Base-by-base conservation (phyloP, 2,888 invertebrate genomes). In the Vesta saturnalis region DNA sequence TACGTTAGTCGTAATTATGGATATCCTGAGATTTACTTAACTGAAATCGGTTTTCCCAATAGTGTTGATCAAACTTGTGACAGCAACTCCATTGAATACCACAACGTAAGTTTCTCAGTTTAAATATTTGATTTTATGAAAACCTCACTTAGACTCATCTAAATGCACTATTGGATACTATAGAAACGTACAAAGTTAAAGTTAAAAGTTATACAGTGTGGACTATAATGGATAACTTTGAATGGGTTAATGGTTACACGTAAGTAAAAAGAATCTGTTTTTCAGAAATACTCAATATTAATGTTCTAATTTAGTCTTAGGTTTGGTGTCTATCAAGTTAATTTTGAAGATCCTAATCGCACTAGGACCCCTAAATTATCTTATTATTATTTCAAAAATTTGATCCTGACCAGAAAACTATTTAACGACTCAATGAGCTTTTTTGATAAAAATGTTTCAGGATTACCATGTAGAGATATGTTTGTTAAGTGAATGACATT, bases 1-100 rank as follows among this genome's bases (percentile, higher is more conserved):
- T 91, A 89, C 87, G 85, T 91, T 16, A 87, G 86, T 72, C 81
- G 82, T 54, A 85, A 86, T 15, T 91, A 90, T 82, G 81, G 86
- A 73, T 88, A 89, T 78, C 88, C 89, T 0, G 76, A 84, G 6
- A 83, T 89, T 0, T 77, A 89, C 39, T 81, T 91, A 10, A 90
- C 89, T 0, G 91, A 91, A 78, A 90, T 89, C 74, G 90, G 90
- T 0, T 56, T 52, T 56, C 46, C 63, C 4, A n/a, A n/a, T n/a
- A n/a, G n/a, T n/a, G 55, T 23, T 63, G 23, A 8, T 8, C 64
- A 67, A 5, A 57, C 63, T 12, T n/a, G 63, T 4, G 21, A 67
- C 12, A 74, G 74, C 55, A 60, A 59, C 19, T 54, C 72, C 23
- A 69, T 73, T 4, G 60, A 70, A 57, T 73, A 64, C 39, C 55